Percentiles rank a stretch among this genome's conserved stretches.
phyloP scores from a whole-genome alignment of 2,113 vertebrate species.

The Malurus melanocephalus region DNA sequence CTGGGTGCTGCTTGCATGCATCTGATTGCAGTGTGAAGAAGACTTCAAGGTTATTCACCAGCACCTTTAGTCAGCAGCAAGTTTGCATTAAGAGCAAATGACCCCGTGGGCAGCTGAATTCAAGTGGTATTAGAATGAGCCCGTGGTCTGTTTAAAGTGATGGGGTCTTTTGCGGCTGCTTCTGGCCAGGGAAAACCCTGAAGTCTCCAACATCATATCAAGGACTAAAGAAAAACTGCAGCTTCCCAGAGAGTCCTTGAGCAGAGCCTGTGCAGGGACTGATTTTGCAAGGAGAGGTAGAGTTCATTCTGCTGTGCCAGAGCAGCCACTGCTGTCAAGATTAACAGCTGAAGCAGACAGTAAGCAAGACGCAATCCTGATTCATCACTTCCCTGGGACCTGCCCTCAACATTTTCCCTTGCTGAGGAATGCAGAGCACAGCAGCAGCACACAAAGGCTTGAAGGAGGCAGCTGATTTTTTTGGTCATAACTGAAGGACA shows the following conservation, averaged over 20 bases:
- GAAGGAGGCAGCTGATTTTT: background rate
- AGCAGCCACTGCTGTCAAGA: background rate
- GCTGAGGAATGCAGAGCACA: background rate
- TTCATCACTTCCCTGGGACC: background rate
- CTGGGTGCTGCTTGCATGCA: background rate
- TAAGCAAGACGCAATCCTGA: background rate
- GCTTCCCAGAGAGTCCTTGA: background rate
- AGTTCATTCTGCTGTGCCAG: background rate
- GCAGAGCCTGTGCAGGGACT: background rate
- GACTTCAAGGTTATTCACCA: background rate
- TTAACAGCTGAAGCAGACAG: background rate
- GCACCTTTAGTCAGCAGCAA: slow-evolving; percentile 9
- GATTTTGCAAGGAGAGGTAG: background rate
- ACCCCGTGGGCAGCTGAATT: background rate
- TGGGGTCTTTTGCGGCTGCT: background rate
- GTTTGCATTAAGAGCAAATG: background rate
- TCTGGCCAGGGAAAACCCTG: background rate
- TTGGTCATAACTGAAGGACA: background rate
- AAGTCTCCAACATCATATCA: background rate
- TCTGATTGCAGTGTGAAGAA: background rate
- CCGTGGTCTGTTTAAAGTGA: background rate
- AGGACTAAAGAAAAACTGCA: background rate
- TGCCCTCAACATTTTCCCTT: background rate
- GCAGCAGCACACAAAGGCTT: background rate
- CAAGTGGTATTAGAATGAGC: background rate